Conservation (phyloP, 2,888 invertebrate species). For the Dromius quadrimaculatus region DNA sequence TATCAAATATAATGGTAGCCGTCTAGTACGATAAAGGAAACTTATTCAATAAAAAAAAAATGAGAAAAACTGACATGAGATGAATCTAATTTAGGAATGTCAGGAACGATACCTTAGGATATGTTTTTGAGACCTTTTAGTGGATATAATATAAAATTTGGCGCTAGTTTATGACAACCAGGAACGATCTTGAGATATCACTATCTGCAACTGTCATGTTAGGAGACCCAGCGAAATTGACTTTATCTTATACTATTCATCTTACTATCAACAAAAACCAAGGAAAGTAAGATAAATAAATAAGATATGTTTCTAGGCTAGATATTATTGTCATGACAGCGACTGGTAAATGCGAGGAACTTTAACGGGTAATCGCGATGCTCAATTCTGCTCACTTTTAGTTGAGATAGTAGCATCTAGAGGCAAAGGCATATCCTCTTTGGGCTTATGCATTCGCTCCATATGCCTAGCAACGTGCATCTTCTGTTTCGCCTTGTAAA, state of each 20-base stretch:
- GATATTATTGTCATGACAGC: constrained; percentile 19
- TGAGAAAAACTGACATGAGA: constrained; percentile 26
- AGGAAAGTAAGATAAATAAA: neutral
- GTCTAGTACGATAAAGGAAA: constrained; percentile 2
- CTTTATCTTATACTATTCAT: neutral
- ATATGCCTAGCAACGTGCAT: constrained; percentile 87
- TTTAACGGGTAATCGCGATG: constrained; percentile 8
- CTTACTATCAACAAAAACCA: neutral
- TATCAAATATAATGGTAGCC: constrained; percentile 7
- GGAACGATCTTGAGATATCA: constrained; percentile 39
- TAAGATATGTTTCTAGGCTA: neutral
- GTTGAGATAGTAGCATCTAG: neutral
- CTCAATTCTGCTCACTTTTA: constrained; percentile 36
- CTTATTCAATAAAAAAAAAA: constrained; percentile 1
- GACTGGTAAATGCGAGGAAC: constrained; percentile 43
- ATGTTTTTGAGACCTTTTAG: constrained; percentile 33
- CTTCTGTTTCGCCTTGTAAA: constrained; percentile 86
- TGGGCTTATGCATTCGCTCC: constrained; percentile 82
- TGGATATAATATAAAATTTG: constrained; percentile 34
- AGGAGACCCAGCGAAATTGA: neutral
- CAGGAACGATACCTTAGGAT: constrained; percentile 42
- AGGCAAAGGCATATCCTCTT: constrained; percentile 61
- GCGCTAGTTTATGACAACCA: constrained; percentile 26
- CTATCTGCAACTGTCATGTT: constrained; percentile 9
- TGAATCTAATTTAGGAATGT: constrained; percentile 43